Conservation (phyloP, 2,113 vertebrate genomes). For the Hippocampus comes region DNA sequence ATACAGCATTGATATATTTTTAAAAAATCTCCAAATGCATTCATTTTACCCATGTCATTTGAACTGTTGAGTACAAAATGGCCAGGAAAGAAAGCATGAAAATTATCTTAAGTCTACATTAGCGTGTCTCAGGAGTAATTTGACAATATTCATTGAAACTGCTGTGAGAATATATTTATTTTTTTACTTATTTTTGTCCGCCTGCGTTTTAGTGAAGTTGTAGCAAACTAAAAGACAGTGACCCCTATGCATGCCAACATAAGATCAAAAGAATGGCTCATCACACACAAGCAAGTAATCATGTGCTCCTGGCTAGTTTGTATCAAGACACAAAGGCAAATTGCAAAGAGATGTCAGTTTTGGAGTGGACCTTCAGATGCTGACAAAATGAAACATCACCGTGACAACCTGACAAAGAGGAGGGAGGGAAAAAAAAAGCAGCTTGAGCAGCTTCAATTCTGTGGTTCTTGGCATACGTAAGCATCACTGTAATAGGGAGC, state of each 20-base stretch:
- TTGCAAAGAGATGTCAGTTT: not conserved
- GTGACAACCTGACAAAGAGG: not conserved
- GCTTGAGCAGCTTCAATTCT: not conserved
- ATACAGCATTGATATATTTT: no score
- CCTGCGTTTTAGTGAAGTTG: conserved; percentile 79
- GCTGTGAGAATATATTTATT: no score
- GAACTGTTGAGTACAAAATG: no score
- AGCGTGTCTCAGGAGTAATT: no score
- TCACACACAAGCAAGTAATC: not conserved
- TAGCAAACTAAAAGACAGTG: conserved; percentile 92
- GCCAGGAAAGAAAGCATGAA: no score
- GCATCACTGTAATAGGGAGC: not conserved
- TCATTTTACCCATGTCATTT: no score
- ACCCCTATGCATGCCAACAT: conserved; percentile 85
- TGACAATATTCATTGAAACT: no score
- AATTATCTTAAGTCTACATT: no score
- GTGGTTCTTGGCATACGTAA: not conserved
- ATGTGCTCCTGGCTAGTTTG: not conserved
- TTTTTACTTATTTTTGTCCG: no score
- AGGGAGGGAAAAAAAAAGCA: not conserved
- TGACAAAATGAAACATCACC: not conserved
- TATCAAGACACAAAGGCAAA: conserved; percentile 5
- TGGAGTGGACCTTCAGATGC: not conserved
- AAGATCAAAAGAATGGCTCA: conserved; percentile 85
- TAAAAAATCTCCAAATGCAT: no score